phyloP scores from a whole-genome alignment of 2,113 vertebrate species.

The Dicrurus megarhynchus region DNA sequence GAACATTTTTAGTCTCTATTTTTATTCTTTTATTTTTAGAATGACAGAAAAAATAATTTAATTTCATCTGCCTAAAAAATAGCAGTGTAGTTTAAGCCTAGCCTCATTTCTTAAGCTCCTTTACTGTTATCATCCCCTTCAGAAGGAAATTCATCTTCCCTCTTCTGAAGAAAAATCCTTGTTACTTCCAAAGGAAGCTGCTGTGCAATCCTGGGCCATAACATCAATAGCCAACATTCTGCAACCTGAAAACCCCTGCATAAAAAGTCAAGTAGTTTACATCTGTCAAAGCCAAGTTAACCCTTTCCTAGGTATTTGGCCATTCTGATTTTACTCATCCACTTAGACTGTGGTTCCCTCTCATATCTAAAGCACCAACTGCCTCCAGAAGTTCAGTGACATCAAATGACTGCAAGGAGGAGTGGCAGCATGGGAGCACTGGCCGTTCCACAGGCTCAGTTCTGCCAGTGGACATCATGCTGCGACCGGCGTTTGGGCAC shows the following conservation, averaged over 20 bases:
- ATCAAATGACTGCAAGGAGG: neutral
- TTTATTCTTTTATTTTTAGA: neutral
- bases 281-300: neutral
- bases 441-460: neutral
- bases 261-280: neutral
- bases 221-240: neutral
- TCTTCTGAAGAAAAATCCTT: neutral
- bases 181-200: neutral
- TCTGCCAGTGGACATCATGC: neutral
- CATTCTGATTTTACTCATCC: neutral
- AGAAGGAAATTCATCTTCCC: neutral
- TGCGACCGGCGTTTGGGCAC: neutral
- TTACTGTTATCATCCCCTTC: neutral
- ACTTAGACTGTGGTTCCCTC: neutral
- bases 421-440: neutral
- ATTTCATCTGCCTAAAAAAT: neutral
- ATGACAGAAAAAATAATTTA: neutral
- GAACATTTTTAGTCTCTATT: neutral
- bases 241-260: rapidly evolving
- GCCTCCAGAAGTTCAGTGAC: neutral
- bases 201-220: neutral
- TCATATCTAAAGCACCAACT: rapidly evolving
- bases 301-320: neutral
- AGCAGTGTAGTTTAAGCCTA: neutral
- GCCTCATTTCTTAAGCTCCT: neutral